phyloP scores from a whole-genome alignment of 1,140 invertebrate species.

The Drosophila biarmipes region DNA sequence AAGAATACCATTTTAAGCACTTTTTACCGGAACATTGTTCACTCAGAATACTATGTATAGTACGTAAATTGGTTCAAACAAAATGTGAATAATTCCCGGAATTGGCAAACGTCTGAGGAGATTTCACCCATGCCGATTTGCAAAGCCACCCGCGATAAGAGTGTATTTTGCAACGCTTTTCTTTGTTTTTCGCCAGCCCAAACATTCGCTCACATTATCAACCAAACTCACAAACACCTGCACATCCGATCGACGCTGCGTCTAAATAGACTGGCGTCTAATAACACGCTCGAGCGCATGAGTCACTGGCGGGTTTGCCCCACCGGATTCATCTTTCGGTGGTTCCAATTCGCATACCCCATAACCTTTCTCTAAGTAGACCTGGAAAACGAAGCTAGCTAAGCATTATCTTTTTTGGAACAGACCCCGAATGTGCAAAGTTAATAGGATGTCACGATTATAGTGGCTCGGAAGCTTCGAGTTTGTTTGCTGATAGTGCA shows the following conservation, averaged over 20 bases:
- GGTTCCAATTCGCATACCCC: not conserved
- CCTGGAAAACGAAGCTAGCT: not conserved
- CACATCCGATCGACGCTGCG: not conserved
- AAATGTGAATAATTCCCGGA: not conserved
- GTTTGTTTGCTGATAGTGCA: not conserved
- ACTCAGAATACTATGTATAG: too few relatives aligned
- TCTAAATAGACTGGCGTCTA: constrained; percentile 5
- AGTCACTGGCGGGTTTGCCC: constrained; percentile 15
- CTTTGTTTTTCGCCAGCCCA: constrained; percentile 17
- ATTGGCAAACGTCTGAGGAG: not conserved
- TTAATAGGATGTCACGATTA: not conserved
- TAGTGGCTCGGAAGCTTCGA: not conserved
- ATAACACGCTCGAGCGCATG: constrained; percentile 8
- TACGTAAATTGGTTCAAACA: not conserved
- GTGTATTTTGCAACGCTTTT: constrained; percentile 2
- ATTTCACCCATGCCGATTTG: not conserved
- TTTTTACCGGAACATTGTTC: not conserved
- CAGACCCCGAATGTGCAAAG: not conserved
- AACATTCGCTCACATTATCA: constrained; percentile 21
- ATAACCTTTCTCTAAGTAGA: not conserved
- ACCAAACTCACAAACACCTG: not conserved
- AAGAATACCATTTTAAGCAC: too few relatives aligned
- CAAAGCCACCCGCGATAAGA: constrained; percentile 5
- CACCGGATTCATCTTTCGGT: not conserved
- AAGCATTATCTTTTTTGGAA: not conserved